Conservation (phyloP, 2,888 invertebrate species). For the Anoplius nigerrimus region DNA sequence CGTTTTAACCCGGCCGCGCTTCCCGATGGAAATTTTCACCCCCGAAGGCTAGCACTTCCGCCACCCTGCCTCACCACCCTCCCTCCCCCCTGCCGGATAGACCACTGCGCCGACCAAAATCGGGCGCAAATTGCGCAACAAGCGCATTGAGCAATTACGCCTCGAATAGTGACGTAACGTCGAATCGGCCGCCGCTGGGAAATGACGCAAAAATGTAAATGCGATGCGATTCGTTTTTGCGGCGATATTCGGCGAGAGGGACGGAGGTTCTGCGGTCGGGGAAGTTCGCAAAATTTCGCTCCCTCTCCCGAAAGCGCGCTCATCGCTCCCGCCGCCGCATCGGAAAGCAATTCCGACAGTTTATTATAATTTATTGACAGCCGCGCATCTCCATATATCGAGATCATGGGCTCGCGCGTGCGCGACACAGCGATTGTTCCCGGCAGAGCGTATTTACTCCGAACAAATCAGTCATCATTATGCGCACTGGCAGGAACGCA, state of each 20-base stretch:
- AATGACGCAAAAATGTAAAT: conserved; percentile 12
- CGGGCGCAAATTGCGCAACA: neutral
- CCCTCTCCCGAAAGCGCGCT: conserved; percentile 30
- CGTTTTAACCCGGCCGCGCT: neutral
- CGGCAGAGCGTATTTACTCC: conserved; percentile 35
- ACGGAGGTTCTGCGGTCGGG: no score
- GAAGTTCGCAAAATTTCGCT: conserved; percentile 19
- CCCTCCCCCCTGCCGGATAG: no score
- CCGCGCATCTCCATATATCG: conserved; percentile 55
- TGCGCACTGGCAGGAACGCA: conserved; percentile 52
- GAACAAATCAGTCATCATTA: conserved; percentile 64
- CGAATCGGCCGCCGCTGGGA: conserved; percentile 12
- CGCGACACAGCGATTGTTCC: conserved; percentile 41
- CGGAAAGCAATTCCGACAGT: conserved; percentile 38
- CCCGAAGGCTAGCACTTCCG: no score
- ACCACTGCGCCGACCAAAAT: no score
- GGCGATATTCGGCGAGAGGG: conserved; percentile 6
- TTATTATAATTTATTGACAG: conserved; percentile 60
- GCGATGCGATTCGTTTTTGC: conserved; percentile 42
- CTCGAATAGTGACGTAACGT: conserved; percentile 17
- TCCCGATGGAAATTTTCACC: no score
- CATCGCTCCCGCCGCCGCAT: conserved; percentile 10
- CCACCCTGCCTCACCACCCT: no score
- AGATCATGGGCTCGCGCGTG: no score
- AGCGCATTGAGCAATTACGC: conserved; percentile 3